A percentile compares a stretch with the other conserved stretches of the same genome.
phyloP scores from a whole-genome alignment of 2,888 invertebrate species.

The Leptopilina syphax region DNA sequence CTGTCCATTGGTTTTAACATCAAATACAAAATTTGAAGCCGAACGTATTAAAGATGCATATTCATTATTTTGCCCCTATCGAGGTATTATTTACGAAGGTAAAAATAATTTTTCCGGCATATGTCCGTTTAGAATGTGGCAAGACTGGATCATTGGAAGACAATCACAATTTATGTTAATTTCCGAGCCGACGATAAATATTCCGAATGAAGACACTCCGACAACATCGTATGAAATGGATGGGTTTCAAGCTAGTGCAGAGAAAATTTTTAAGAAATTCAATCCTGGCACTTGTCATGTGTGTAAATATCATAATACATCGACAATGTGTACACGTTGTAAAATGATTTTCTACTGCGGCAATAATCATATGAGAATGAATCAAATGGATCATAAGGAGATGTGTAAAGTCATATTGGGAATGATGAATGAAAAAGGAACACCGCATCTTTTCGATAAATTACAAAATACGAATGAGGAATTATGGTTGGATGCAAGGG shows the following conservation, averaged over 20 bases:
- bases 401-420: conserved; percentile 18
- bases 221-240: not conserved
- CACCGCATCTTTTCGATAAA: conserved; percentile 44
- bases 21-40: not conserved
- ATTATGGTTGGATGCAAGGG: conserved; percentile 57
- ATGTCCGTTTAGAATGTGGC: not conserved
- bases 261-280: not conserved
- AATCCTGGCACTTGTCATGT: not conserved
- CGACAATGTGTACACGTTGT: not conserved
- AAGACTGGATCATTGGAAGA: not conserved
- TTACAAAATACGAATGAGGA: conserved; percentile 28
- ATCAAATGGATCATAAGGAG: not conserved
- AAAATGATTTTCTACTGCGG: conserved; percentile 17
- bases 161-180: not conserved
- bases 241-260: no score
- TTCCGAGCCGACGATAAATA: not conserved
- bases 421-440: conserved; percentile 38
- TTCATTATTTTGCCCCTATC: not conserved
- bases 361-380: not conserved
- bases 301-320: not conserved
- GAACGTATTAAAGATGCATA: not conserved
- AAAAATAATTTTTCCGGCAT: not conserved
- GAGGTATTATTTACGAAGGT: not conserved
- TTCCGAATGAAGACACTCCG: not conserved
- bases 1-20: not conserved